These are phyloP conservation scores for Andrena hattorfiana DNA, from an alignment of 2,888 invertebrate genomes.

Conservation along the genomic window DNA sequence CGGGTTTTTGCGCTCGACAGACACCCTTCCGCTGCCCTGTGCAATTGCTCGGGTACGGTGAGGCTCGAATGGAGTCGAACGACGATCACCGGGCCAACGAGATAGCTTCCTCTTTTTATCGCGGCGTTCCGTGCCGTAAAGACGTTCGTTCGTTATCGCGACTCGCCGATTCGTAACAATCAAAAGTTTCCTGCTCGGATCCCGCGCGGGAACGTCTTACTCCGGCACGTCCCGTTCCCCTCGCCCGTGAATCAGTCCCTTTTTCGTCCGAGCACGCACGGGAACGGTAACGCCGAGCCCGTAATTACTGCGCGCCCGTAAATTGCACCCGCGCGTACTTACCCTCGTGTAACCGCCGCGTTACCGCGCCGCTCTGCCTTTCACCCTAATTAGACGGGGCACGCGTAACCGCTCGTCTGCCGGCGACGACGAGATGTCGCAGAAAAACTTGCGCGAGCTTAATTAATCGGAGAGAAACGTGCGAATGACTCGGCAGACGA, in stretches of 20 bases:
- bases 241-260: neutral
- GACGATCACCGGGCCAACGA: neutral
- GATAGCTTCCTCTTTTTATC: conserved; percentile 8
- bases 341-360: neutral
- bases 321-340: conserved; percentile 12
- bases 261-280: neutral
- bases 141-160: conserved; percentile 10
- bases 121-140: conserved; percentile 13
- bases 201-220: conserved; percentile 1
- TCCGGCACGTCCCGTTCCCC: neutral
- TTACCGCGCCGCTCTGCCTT: conserved; percentile 13
- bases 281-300: neutral
- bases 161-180: conserved; percentile 21
- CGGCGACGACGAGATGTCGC: neutral
- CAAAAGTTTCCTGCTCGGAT: conserved; percentile 16
- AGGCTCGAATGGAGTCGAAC: neutral
- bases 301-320: conserved; percentile 38
- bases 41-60: neutral
- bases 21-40: neutral
- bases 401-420: neutral
- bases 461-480: conserved; percentile 44
- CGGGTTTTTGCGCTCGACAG: neutral
- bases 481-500: neutral
- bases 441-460: conserved; percentile 20
- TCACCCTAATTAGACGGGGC: conserved; percentile 52